Evolutionary conservation across 2,113 vertebrate genomes (phyloP).

Genomic region (Crotalus helleri): DNA sequence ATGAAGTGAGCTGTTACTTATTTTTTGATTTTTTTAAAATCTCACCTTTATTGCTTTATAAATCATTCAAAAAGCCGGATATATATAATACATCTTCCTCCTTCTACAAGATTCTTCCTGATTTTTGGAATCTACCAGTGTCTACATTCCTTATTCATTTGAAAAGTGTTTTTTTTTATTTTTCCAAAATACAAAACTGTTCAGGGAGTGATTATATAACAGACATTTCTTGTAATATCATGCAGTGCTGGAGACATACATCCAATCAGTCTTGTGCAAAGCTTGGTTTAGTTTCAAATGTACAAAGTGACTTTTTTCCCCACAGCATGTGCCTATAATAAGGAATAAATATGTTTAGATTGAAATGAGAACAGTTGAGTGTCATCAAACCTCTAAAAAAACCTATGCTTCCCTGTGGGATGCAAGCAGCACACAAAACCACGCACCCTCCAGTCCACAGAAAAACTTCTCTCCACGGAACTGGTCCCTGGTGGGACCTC

Average conservation of each 20-base stretch:
- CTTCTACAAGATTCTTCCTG: neutral
- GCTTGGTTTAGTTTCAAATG: neutral
- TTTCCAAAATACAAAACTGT: neutral
- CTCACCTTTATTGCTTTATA: neutral
- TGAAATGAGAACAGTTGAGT: neutral
- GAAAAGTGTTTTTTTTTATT: neutral
- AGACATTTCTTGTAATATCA: neutral
- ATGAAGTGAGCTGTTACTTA: neutral
- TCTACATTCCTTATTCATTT: neutral
- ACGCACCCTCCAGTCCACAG: too few species aligned
- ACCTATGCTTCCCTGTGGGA: neutral
- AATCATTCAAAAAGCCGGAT: neutral
- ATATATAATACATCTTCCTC: neutral
- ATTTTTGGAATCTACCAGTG: neutral
- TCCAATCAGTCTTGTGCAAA: neutral
- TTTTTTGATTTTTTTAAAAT: neutral
- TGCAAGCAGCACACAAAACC: too few species aligned
- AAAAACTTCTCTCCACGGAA: too few species aligned
- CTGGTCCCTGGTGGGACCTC: too few species aligned
- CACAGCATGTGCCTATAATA: neutral
- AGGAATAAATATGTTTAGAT: neutral
- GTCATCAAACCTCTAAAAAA: neutral
- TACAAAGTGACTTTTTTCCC: neutral
- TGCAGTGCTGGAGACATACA: neutral
- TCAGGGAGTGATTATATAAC: neutral